Base-by-base conservation (phyloP, 2,797 vertebrate species). In the Coregonus ussuriensis region DNA sequence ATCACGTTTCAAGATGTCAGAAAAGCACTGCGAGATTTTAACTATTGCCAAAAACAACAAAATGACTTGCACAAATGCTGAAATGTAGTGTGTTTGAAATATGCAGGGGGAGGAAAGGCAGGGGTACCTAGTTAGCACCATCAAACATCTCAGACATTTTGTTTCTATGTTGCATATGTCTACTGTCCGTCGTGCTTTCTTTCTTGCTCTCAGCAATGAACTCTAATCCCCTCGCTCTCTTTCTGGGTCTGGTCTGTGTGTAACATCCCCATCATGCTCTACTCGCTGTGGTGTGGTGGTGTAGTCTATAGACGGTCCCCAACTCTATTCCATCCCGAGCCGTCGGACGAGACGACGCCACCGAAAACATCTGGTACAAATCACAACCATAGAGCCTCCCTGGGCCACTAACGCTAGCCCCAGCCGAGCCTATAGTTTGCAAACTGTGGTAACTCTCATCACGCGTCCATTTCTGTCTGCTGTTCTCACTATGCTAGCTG, bases 231-330 rank as follows among this genome's bases (percentile, higher is more conserved):
- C 77, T 80, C 77, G 81, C 80, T 89, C 81, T 83, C 52, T 83
- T 83, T 83, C 79, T 83, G 47, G 73, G 79, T 79, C 71, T 85
- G 81, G 81, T 76, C 56, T 85, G 78, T 81, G 77, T 77, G 75
- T 83, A 80, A 71, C 47, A 66, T 37, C 37, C 65, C 68, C 21
- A 37, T 51, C 21, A 62, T 11, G 59, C 59, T 62, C n/a, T 62
- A 59, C 47, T 31, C 6, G 33, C 53, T 74, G 63, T 51, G 62
- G 79, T 86, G 80, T 74, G 80, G 84, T 71, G 76, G 77, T 74
- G 76, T 88, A 88, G 86, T 85, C 86, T 90, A 76, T 88, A 88
- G 85, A 87, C 84, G 82, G 31, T 90, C 87, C 71, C 87, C 88
- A 79, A 89, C 85, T 84, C 83, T 90, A 77, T 83, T 85, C 74